Evolutionary conservation across 2,113 vertebrate genomes (phyloP).

Genomic region (Catagonus wagneri): DNA sequence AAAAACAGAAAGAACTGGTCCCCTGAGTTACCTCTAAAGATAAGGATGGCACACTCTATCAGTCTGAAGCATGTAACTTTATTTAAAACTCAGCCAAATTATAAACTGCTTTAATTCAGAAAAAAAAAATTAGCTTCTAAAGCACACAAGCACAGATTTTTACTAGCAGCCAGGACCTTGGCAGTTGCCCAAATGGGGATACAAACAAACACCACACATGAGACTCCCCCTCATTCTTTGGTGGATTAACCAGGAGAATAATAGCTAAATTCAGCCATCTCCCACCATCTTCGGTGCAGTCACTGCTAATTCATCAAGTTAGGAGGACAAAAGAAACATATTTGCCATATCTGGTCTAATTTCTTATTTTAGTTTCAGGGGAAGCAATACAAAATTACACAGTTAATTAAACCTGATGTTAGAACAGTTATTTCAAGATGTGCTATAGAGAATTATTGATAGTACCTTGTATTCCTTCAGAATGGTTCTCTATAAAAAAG

Average conservation of each 20-base stretch:
- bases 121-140: neutral
- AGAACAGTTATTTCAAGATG: conserved; percentile 1
- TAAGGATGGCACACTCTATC: neutral
- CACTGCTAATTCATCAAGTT: neutral
- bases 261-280: neutral
- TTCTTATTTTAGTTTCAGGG: neutral
- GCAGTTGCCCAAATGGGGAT: neutral
- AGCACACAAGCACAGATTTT: neutral
- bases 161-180: neutral
- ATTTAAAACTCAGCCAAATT: conserved; percentile 15
- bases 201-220: neutral
- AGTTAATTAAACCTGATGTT: conserved; percentile 10
- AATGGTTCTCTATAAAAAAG: conserved; percentile 7
- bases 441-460: neutral
- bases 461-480: neutral
- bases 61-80: conserved; percentile 40
- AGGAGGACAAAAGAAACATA: neutral
- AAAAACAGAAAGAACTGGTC: conserved; percentile 35
- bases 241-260: neutral
- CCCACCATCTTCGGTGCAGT: neutral
- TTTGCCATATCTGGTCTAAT: neutral
- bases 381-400: neutral
- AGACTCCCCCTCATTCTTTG: neutral
- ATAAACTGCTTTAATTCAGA: neutral
- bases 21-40: conserved; percentile 8